Conservation (phyloP, 2,888 invertebrate genomes). For the Autographa gamma region DNA sequence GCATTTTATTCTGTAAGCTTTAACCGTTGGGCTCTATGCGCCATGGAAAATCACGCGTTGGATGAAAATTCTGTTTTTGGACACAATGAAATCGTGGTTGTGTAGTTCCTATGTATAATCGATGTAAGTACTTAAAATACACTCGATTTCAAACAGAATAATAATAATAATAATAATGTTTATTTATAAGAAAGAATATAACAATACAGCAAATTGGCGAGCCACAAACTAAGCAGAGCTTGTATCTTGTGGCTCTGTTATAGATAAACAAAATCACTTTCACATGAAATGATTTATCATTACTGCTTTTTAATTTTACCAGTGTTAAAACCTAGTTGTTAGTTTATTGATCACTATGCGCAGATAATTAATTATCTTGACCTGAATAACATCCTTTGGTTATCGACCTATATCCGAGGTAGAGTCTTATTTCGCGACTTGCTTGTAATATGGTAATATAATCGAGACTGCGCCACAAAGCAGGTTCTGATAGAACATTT, state of each 20-base stretch:
- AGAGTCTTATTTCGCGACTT: background rate
- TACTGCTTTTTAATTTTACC: no score
- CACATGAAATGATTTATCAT: no score
- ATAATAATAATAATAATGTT: no score
- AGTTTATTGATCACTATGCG: conserved; percentile 18
- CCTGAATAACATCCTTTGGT: conserved; percentile 17
- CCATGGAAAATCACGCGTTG: background rate
- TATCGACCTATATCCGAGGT: background rate
- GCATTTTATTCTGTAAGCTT: background rate
- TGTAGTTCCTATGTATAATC: background rate
- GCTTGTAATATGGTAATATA: conserved; percentile 16
- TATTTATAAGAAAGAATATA: no score
- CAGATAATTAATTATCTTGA: conserved; percentile 14
- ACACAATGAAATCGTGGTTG: background rate
- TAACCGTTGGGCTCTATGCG: background rate
- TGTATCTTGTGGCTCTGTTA: no score
- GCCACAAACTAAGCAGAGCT: no score
- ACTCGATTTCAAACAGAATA: no score
- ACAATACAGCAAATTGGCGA: no score
- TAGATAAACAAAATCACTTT: no score
- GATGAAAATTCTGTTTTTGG: background rate
- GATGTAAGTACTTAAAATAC: no score
- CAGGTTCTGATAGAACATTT: background rate
- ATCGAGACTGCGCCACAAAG: conserved; percentile 13
- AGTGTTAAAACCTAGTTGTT: background rate